A percentile compares a stretch with the other conserved stretches of the same genome.
Conservation (phyloP, 1,140 invertebrate genomes). For the Cotesia glomerata region DNA sequence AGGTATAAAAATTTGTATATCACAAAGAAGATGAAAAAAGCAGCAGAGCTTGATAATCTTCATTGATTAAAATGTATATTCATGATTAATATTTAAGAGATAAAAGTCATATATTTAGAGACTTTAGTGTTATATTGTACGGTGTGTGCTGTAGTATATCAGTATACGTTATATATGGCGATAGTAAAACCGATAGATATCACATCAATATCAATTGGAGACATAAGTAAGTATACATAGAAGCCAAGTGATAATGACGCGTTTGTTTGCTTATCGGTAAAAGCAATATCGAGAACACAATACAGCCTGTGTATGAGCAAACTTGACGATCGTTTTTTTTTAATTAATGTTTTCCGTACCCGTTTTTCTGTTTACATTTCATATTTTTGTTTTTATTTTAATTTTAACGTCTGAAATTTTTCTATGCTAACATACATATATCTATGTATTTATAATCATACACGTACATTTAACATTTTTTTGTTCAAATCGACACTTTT, state of each 20-base stretch:
- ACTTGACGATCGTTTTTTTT: not conserved
- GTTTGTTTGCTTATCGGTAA: constrained; percentile 33
- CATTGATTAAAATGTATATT: too few relatives aligned
- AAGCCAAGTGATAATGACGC: constrained; percentile 31
- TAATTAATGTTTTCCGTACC: constrained; percentile 16
- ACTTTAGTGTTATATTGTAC: too few relatives aligned
- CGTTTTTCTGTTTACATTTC: not conserved
- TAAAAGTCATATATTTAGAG: too few relatives aligned
- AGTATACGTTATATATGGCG: too few relatives aligned
- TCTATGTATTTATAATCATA: not conserved
- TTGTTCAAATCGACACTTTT: too few relatives aligned
- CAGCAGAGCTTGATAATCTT: too few relatives aligned
- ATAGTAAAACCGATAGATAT: not conserved
- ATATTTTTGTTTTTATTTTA: not conserved
- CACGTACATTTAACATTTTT: too few relatives aligned
- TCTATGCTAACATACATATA: not conserved
- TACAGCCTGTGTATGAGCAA: not conserved
- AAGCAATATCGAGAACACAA: constrained; percentile 29
- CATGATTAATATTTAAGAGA: too few relatives aligned
- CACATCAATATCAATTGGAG: not conserved
- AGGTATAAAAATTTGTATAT: too few relatives aligned
- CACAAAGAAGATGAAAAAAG: too few relatives aligned
- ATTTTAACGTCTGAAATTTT: not conserved
- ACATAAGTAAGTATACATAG: constrained; percentile 26
- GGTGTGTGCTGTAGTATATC: too few relatives aligned